Evolutionary conservation across 2,113 vertebrate genomes (phyloP), one percentile per base, ranked within the genome.

Genomic region (Alexandromys fortis): DNA sequence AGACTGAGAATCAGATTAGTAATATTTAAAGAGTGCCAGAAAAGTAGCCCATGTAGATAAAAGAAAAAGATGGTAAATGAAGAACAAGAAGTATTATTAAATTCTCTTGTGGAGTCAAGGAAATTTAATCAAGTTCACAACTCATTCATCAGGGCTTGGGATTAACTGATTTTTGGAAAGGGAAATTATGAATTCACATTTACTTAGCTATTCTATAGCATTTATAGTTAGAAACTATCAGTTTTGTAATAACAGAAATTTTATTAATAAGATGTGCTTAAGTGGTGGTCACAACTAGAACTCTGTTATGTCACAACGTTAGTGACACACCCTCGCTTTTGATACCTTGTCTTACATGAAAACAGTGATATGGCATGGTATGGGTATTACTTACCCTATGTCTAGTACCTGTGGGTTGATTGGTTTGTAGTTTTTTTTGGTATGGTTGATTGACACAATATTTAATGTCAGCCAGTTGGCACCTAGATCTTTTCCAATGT

Each of bases 341-440:
- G n/a, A 85, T 55, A 86, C 19, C 70, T 49, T 89, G 6, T 82
- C 72, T 92, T 94, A 83, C 95, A 65, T 94, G 26, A 91, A 94
- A 47, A 73, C 9, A 73, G 65, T 73, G 21, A 81, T 68, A 77
- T 90, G 26, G 75, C 8, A 42, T 95, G 47, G 35, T 93, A 92
- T 91, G 88, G 92, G 10, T 1, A 16, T 73, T 96, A 72, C 96
- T 96, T 95, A 94, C 92, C 26, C 2, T 3, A 67, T 67, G 67
- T 94, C 24, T 94, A 70, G n/a, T 2, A 91, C 94, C 70, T 63
- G 45, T 92, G 81, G 55, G 83, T 38, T 93, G 92, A 93, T 78
- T 82, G 35, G 24, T 10, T 63, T 42, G 26, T 30, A 7, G 35
- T 12, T 42, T 63, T 83, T 42, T 1, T 42, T 42, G 55, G 24